phyloP scores from a whole-genome alignment of 2,797 vertebrate species.

The Melanotaenia nigrans region DNA sequence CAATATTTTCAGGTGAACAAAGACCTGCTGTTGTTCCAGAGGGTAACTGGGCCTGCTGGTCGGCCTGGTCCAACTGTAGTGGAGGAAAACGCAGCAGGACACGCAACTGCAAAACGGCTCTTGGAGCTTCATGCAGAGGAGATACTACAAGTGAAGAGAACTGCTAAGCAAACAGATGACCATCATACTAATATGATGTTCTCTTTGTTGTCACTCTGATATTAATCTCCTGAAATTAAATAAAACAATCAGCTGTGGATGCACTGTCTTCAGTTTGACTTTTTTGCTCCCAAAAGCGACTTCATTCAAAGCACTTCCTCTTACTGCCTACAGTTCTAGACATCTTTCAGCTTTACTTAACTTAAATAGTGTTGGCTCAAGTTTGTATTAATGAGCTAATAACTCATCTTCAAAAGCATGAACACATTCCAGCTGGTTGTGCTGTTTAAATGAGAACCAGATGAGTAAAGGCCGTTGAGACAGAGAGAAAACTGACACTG shows the following conservation, averaged over 20 bases:
- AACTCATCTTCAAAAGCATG: conserved; percentile 63
- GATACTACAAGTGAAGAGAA: conserved; percentile 55
- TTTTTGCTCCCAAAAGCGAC: neutral
- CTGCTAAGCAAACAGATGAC: conserved; percentile 52
- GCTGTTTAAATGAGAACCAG: conserved; percentile 66
- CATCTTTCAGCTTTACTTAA: conserved; percentile 14
- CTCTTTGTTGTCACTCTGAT: neutral
- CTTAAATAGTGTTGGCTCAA: conserved; percentile 38
- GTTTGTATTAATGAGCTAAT: conserved; percentile 61
- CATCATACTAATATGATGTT: neutral
- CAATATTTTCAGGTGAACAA: conserved; percentile 17
- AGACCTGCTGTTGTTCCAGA: conserved; percentile 38
- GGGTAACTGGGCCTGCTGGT: conserved; percentile 78
- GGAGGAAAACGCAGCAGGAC: conserved; percentile 66
- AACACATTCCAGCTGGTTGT: conserved; percentile 53
- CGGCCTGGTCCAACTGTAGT: conserved; percentile 72
- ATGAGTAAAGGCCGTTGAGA: conserved; percentile 41
- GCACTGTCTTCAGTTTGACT: neutral
- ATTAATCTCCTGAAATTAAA: neutral
- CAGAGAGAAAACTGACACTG: conserved; percentile 18
- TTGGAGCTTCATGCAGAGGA: conserved; percentile 77
- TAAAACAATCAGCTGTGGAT: too few species aligned
- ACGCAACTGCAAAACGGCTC: conserved; percentile 69
- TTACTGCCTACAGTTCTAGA: neutral
- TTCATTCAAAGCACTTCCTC: neutral